A percentile compares a stretch with the other conserved stretches of the same genome.
Conservation (phyloP, 2,113 vertebrate genomes). For the Pyrgilauda ruficollis region DNA sequence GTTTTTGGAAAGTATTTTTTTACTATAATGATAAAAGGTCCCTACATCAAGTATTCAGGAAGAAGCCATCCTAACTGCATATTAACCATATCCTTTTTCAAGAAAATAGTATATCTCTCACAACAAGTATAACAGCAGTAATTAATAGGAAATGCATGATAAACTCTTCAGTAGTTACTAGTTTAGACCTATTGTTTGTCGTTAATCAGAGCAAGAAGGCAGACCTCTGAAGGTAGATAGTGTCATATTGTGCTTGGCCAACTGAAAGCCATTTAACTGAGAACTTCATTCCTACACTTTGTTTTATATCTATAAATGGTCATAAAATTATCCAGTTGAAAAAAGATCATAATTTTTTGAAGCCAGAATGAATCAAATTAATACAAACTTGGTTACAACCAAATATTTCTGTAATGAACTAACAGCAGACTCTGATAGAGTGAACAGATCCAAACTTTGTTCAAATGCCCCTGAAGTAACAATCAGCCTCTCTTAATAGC, state of each 20-base stretch:
- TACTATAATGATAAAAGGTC: neutral
- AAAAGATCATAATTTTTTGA: neutral
- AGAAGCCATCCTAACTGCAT: neutral
- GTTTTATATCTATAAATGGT: neutral
- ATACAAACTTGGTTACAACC: neutral
- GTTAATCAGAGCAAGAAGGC: neutral
- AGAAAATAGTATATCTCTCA: fast-evolving
- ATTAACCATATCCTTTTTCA: neutral
- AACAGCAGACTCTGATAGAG: neutral
- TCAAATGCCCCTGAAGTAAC: neutral
- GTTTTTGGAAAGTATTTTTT: neutral
- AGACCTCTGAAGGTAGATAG: neutral
- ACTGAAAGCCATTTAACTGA: neutral
- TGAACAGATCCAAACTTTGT: neutral
- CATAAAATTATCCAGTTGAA: neutral
- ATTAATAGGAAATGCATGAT: neutral
- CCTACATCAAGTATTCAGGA: neutral
- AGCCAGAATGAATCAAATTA: neutral
- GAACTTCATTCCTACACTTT: neutral
- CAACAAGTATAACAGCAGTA: neutral
- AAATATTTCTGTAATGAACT: neutral
- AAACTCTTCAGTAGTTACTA: neutral
- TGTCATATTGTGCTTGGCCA: neutral
- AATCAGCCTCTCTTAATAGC: neutral
- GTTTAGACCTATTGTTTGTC: neutral